Evolutionary conservation across 2,888 invertebrate genomes (phyloP).

Genomic region (Meiosimyza decipiens): DNA sequence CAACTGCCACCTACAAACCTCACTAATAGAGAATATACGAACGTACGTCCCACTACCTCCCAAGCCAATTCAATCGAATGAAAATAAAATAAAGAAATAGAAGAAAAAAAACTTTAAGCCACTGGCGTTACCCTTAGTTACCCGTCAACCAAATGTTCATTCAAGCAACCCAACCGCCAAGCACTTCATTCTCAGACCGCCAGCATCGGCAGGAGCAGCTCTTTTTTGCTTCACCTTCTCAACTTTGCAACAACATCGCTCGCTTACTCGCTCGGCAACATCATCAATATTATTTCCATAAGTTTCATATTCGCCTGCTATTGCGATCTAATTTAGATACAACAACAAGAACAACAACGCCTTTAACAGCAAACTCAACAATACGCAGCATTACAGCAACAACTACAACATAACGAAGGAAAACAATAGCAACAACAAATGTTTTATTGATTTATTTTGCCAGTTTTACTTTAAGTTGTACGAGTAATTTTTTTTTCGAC

Average conservation of each 20-base stretch:
- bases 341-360: slow-evolving; percentile 10
- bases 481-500: too few species aligned
- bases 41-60: background rate
- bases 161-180: background rate
- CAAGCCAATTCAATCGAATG: too few species aligned
- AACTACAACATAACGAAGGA: background rate
- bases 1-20: slow-evolving; percentile 2
- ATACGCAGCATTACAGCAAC: slow-evolving; percentile 4
- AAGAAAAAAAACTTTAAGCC: too few species aligned
- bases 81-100: too few species aligned
- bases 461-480: slow-evolving; percentile 1
- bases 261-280: background rate
- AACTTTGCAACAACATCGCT: too few species aligned
- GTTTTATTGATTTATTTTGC: slow-evolving; percentile 27
- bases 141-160: slow-evolving; percentile 7
- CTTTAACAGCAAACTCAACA: background rate
- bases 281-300: slow-evolving; percentile 26
- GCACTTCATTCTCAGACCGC: too few species aligned
- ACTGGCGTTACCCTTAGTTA: slow-evolving; percentile 10
- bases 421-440: background rate
- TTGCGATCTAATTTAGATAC: slow-evolving; percentile 21
- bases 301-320: slow-evolving; percentile 23
- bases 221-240: too few species aligned
- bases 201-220: too few species aligned
- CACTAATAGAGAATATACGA: background rate